These are phyloP conservation scores for Pogonomyrmex californicus DNA, from an alignment of 1,140 invertebrate genomes.

Conservation along the genomic window DNA sequence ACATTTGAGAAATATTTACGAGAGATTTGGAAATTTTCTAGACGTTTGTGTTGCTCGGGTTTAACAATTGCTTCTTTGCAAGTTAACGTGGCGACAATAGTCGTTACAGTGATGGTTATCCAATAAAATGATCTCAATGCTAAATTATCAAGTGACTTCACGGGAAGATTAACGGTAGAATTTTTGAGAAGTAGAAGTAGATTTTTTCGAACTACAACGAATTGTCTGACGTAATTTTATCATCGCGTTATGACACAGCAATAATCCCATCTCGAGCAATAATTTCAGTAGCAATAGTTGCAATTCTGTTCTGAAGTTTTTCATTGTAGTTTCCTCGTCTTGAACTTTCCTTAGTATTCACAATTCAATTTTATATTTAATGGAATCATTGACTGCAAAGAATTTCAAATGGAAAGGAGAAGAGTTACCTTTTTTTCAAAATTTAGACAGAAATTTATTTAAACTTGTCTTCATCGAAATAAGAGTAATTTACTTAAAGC, in stretches of 20 bases:
- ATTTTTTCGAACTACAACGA: conserved; percentile 28
- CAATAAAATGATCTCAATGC: not conserved
- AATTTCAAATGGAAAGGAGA: not conserved
- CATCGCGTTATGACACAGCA: not conserved
- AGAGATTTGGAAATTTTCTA: not conserved
- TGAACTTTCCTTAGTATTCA: not conserved
- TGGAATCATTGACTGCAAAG: not conserved
- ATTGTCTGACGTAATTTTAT: conserved; percentile 19
- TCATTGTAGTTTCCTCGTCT: not conserved
- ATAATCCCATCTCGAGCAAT: conserved; percentile 37
- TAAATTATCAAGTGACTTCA: not conserved
- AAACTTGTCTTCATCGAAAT: not conserved
- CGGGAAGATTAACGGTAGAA: not conserved
- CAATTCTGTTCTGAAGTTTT: not conserved
- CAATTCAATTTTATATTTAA: not conserved
- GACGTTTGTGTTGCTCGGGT: not conserved
- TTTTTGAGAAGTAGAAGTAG: not conserved
- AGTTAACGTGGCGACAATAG: not conserved
- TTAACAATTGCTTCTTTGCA: not conserved
- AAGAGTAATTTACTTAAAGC: not conserved
- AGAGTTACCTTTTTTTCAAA: not conserved
- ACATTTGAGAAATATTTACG: not conserved
- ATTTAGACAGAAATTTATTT: not conserved
- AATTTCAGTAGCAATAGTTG: conserved; percentile 34
- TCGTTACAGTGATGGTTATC: not conserved